phyloP scores from a whole-genome alignment of 2,797 vertebrate species.

The Phaenicophaeus curvirostris region DNA sequence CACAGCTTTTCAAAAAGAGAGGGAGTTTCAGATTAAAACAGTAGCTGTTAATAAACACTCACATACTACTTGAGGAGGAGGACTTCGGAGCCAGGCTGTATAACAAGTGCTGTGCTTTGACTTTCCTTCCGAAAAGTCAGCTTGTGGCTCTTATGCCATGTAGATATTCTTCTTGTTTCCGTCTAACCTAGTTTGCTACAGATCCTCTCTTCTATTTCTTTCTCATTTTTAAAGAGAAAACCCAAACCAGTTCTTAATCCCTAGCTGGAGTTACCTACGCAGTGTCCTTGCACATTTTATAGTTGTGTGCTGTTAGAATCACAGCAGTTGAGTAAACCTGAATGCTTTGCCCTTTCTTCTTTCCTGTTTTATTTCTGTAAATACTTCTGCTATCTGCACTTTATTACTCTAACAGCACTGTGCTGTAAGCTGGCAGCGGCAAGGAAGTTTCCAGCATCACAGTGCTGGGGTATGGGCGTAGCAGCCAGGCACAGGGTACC shows the following conservation, averaged over 20 bases:
- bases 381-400: background rate
- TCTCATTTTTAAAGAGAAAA: background rate
- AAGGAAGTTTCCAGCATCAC: background rate
- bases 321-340: background rate
- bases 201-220: background rate
- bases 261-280: background rate
- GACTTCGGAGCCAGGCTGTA: background rate
- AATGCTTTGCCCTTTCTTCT: background rate
- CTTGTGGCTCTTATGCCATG: background rate
- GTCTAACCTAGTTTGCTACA: background rate
- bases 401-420: background rate
- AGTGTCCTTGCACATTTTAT: background rate
- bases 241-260: background rate
- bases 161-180: background rate
- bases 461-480: background rate
- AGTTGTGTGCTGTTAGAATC: background rate
- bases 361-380: background rate
- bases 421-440: accelerated
- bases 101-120: background rate
- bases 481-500: accelerated
- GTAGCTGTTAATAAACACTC: background rate
- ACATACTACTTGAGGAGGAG: background rate
- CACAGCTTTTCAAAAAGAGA: background rate
- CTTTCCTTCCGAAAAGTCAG: background rate
- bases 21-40: background rate